Conservation (phyloP, 1,140 invertebrate genomes). For the Adelges cooleyi region DNA sequence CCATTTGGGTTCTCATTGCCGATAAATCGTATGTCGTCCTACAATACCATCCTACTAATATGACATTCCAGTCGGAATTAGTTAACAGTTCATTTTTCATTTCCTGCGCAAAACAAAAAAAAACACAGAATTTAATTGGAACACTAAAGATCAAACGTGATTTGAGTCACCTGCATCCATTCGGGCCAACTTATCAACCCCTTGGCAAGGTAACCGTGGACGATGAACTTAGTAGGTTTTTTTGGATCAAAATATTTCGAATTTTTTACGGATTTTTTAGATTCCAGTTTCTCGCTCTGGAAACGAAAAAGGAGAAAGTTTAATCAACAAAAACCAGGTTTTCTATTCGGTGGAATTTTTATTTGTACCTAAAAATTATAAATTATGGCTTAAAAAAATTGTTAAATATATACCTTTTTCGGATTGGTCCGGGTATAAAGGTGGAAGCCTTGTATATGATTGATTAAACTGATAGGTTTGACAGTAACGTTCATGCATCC, state of each 20-base stretch:
- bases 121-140: too few relatives aligned
- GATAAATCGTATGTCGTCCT: slow-evolving; percentile 68
- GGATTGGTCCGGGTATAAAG: slow-evolving; percentile 65
- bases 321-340: too few relatives aligned
- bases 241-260: slow-evolving; percentile 63
- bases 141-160: too few relatives aligned
- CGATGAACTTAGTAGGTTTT: slow-evolving; percentile 65
- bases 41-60: slow-evolving; percentile 74
- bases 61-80: slow-evolving; percentile 67
- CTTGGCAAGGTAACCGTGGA: slow-evolving; percentile 82
- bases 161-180: slow-evolving; percentile 58
- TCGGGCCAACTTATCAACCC: slow-evolving; percentile 67
- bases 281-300: slow-evolving; percentile 55
- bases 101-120: slow-evolving; percentile 49
- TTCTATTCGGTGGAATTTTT: too few relatives aligned
- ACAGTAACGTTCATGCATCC: slow-evolving; percentile 71
- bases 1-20: slow-evolving; percentile 65
- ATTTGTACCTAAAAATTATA: too few relatives aligned
- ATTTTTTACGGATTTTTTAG: slow-evolving; percentile 56
- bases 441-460: slow-evolving; percentile 65
- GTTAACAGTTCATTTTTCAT: slow-evolving; percentile 66
- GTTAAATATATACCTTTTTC: slow-evolving; percentile 49
- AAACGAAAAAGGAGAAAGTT: too few relatives aligned
- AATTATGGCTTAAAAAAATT: too few relatives aligned
- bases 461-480: slow-evolving; percentile 66